phyloP scores from a whole-genome alignment of 2,113 vertebrate genomes.

The Stegastes partitus region DNA sequence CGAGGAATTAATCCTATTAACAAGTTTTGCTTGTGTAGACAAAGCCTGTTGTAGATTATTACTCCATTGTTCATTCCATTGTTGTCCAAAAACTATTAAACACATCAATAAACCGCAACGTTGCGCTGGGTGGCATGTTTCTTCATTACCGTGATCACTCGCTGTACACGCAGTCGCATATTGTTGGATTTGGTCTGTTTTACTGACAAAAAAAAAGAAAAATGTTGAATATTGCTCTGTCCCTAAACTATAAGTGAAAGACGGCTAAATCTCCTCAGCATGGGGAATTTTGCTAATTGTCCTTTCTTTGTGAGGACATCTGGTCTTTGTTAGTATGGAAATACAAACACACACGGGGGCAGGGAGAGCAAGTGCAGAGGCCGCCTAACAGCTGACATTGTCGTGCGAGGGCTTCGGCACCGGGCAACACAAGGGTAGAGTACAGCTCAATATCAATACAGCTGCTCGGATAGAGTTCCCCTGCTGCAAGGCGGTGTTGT shows the following conservation, averaged over 20 bases:
- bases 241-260: neutral
- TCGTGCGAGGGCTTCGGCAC: slow-evolving; percentile 26
- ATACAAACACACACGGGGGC: slow-evolving; percentile 24
- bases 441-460: slow-evolving; percentile 60
- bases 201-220: neutral
- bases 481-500: slow-evolving; percentile 36
- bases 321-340: slow-evolving; percentile 40
- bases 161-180: neutral
- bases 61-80: slow-evolving; percentile 9
- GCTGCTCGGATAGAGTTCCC: slow-evolving; percentile 30
- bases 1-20: neutral
- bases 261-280: neutral
- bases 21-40: neutral
- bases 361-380: slow-evolving; percentile 20
- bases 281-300: neutral
- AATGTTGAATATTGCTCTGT: neutral
- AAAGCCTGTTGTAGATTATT: neutral
- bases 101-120: neutral
- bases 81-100: neutral
- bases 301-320: slow-evolving; percentile 35
- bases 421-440: slow-evolving; percentile 29
- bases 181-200: neutral
- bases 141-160: neutral
- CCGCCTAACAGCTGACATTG: slow-evolving; percentile 47
- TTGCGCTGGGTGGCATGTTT: neutral